Base-by-base conservation (phyloP, 2,888 invertebrate species). In the Erebia epiphron region DNA sequence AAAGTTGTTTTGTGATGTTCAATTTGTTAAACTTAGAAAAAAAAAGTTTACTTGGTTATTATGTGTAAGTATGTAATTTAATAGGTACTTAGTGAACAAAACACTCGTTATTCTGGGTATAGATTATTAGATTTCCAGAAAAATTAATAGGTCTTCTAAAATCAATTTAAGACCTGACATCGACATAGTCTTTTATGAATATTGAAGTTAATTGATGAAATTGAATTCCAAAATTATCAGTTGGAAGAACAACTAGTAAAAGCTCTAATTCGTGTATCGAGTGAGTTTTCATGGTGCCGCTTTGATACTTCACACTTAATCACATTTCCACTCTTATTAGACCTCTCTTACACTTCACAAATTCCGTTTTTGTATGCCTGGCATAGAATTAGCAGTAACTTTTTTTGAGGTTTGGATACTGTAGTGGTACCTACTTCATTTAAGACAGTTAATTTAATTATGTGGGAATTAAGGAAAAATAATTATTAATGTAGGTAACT, bases 291-390 rank as follows among this genome's bases (percentile, higher is more conserved):
- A 14, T 75, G 41, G 72, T 71, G 69, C 58, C 75, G n/a, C 72
- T 74, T 46, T 16, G 0, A 1, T 46, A 61, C 46, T 61, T 61
- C 0, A 1, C 21, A 61, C 46, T 61, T 61, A 49, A 80, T 79
- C 79, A 75, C 77, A 79, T 79, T 78, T 80, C 90, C 87, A 88
- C 76, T 83, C 78, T 85, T 82, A 79, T 79, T 76, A 82, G 90
- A 87, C 76, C 89, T 79, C 78, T 83, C 86, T 81, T 80, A 80
- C 81, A 82, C 79, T 83, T 83, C 83, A 81, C 81, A 76, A 68
- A 70, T 69, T 72, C 65, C 75, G 79, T 79, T 76, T 80, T 82
- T 83, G 83, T 86, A 87, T 16, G n/a, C 7, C n/a, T 50, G 8
- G 50, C 50, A 8, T 50, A 14, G n/a, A 5, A n/a, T 43, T 5